These are phyloP conservation scores for Atractosteus spatula DNA, from an alignment of 2,113 vertebrate genomes.

Conservation along the genomic window DNA sequence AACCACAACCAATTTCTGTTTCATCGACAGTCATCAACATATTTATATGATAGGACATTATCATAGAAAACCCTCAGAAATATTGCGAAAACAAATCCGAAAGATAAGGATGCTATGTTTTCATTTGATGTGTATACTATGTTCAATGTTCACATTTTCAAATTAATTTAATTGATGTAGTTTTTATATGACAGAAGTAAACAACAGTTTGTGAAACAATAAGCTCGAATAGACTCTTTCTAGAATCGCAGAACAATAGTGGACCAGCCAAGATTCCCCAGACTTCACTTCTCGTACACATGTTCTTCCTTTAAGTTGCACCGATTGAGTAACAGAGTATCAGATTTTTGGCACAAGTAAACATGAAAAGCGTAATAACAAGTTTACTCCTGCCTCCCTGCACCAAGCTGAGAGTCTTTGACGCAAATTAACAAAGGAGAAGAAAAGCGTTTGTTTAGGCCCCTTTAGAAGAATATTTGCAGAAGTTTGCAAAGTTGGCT, in stretches of 20 bases:
- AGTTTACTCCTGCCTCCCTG: neutral
- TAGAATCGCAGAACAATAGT: neutral
- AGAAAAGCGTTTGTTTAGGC: neutral
- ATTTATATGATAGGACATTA: too few species aligned
- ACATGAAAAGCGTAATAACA: neutral
- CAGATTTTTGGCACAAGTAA: neutral
- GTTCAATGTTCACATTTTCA: too few species aligned
- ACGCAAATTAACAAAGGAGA: neutral
- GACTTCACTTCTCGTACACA: neutral
- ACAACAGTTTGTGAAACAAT: too few species aligned
- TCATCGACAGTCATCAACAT: too few species aligned
- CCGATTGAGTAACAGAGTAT: neutral
- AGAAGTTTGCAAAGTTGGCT: neutral
- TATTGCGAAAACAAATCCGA: too few species aligned
- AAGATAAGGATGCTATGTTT: too few species aligned
- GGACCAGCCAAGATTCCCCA: neutral
- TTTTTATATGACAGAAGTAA: too few species aligned
- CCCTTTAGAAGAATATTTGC: neutral
- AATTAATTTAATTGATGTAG: too few species aligned
- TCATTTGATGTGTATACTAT: too few species aligned
- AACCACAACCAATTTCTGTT: too few species aligned
- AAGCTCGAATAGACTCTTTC: too few species aligned
- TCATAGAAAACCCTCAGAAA: too few species aligned
- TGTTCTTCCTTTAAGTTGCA: neutral
- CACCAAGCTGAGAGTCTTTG: neutral